Base-by-base conservation (phyloP, 2,113 vertebrate genomes). In the Balaeniceps rex region DNA sequence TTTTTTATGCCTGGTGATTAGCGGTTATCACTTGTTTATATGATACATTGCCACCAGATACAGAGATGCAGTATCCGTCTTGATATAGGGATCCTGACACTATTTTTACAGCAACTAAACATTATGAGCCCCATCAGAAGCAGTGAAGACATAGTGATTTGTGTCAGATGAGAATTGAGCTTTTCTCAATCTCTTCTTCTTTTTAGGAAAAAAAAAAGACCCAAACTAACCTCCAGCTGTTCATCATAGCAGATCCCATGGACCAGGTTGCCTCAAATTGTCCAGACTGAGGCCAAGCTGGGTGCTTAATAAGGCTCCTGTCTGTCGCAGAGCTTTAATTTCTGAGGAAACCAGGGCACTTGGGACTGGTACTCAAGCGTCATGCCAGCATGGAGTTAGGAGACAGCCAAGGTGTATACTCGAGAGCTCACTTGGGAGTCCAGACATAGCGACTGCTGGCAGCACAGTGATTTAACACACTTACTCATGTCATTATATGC, bases 221-320 rank as follows among this genome's bases (percentile, higher is more conserved):
- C 19, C 25, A 70, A 86, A 79, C 68, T 90, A 88, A 86, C 72
- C 55, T 88, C 83, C 91, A 95, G 38, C 46, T 96, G 83, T 70
- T 60, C 55, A 75, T 68, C 55, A 29, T 0, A 68, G 52, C 61
- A 64, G 49, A 86, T 55, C 17, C 29, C 31, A 42, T 15, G 34
- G 74, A 89, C 16, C 69, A 88, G 23, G 26, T 74, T 5, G 4
- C 61, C 83, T 92, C 83, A 71, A 81, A 7, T 36, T 74, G 51
- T 55, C 33, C 64, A n/a, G 72, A 47, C 21, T 26, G 65, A 63
- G 40, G 72, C 94, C 93, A 95, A 68, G 29, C 36, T 87, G 87
- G 51, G 91, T 94, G 72, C 74, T 94, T 96, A 84, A 71, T 55
- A 93, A 75, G 93, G 91, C 91, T 97, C 94, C 96, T 84, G 87